These are phyloP conservation scores for Ceratothoa steindachneri DNA, from an alignment of 2,888 invertebrate species.

Conservation along the genomic window DNA sequence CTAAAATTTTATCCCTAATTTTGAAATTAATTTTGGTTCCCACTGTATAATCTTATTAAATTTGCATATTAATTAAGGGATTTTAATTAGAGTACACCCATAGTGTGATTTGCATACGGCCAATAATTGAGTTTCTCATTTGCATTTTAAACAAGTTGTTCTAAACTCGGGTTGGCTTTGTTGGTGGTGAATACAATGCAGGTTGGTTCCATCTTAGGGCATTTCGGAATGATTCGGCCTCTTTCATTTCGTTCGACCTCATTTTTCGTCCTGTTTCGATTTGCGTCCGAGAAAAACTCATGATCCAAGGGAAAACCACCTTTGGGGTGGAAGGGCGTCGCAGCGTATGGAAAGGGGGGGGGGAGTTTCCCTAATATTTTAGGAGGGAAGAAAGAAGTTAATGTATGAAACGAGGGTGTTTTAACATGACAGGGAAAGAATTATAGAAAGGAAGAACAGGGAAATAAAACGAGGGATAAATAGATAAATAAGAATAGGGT, in stretches of 20 bases:
- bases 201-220: slow-evolving; percentile 8
- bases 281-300: too few species aligned
- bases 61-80: slow-evolving; percentile 98
- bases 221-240: slow-evolving; percentile 1
- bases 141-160: slow-evolving; percentile 82
- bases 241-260: background rate
- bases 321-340: too few species aligned
- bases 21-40: slow-evolving; percentile 49
- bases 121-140: slow-evolving; percentile 89
- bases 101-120: slow-evolving; percentile 82
- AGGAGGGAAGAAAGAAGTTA: too few species aligned
- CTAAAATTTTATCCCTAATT: slow-evolving; percentile 47
- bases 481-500: too few species aligned
- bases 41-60: slow-evolving; percentile 86
- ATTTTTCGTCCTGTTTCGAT: too few species aligned
- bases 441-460: too few species aligned
- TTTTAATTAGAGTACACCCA: slow-evolving; percentile 81
- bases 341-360: too few species aligned
- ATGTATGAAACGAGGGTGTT: too few species aligned
- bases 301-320: too few species aligned
- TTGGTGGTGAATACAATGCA: slow-evolving; percentile 46
- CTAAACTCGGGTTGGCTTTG: slow-evolving; percentile 46
- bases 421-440: too few species aligned
- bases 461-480: too few species aligned
- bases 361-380: too few species aligned